These are phyloP conservation scores for Notechis scutatus DNA, from an alignment of 2,113 vertebrate genomes.

Conservation along the genomic window DNA sequence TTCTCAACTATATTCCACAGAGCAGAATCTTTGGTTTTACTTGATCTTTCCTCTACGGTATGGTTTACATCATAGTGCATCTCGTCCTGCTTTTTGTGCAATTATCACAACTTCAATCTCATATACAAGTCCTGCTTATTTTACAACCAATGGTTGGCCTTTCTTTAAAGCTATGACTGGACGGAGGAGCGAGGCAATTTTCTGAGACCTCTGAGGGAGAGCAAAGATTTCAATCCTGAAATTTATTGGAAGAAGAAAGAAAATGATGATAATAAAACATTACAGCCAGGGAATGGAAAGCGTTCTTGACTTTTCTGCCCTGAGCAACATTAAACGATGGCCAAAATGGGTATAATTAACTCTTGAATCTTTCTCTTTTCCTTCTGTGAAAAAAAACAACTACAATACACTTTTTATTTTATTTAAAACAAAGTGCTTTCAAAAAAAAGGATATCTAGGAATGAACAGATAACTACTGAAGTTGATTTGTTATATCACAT, in stretches of 20 bases:
- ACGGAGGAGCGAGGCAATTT: slow-evolving; percentile 35
- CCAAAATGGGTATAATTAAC: slow-evolving; percentile 36
- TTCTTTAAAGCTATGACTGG: slow-evolving; percentile 45
- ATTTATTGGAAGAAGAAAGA: neutral
- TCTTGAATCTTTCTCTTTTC: neutral
- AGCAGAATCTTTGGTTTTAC: neutral
- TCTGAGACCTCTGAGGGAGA: slow-evolving; percentile 16
- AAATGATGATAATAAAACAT: neutral
- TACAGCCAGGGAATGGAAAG: neutral
- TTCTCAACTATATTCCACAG: neutral
- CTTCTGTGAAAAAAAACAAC: neutral
- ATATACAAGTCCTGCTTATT: slow-evolving; percentile 28
- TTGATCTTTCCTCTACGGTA: neutral
- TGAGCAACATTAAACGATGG: slow-evolving; percentile 16
- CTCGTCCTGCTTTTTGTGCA: fast-evolving
- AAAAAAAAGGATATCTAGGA: neutral
- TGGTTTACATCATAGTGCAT: neutral
- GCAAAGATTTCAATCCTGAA: slow-evolving; percentile 33
- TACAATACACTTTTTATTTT: neutral
- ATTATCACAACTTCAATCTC: slow-evolving; percentile 25
- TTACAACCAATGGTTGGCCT: neutral
- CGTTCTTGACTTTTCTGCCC: neutral
- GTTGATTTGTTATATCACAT: neutral
- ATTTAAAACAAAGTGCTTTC: neutral
- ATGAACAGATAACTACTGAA: neutral